Percentiles rank a stretch among this genome's conserved stretches.
Conservation (phyloP, 1,140 invertebrate species). For the Drosophila pseudoobscura region DNA sequence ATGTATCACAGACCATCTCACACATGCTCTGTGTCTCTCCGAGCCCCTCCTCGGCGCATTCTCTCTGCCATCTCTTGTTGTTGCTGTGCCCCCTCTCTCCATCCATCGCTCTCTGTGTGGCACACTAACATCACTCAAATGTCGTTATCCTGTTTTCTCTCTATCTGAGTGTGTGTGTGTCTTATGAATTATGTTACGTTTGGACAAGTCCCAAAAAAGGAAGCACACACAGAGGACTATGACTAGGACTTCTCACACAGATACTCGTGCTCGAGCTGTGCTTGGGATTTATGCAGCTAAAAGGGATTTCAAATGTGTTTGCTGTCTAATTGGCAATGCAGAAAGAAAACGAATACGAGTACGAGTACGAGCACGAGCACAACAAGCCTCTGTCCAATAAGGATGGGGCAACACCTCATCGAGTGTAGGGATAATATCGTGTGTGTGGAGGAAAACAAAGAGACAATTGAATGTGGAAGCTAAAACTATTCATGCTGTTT, state of each 20-base stretch:
- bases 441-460: too few species aligned
- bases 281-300: slow-evolving; percentile 23
- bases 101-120: not conserved
- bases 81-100: too few species aligned
- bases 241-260: not conserved
- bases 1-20: too few species aligned
- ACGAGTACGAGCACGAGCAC: not conserved
- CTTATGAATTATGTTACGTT: slow-evolving; percentile 47
- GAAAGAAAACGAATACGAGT: slow-evolving; percentile 18
- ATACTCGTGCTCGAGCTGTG: not conserved
- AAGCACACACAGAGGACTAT: not conserved
- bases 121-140: slow-evolving; percentile 21
- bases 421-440: not conserved
- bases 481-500: slow-evolving; percentile 10
- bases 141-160: slow-evolving; percentile 20
- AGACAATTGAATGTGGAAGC: too few species aligned
- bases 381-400: slow-evolving; percentile 1
- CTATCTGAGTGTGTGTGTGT: slow-evolving; percentile 1
- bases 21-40: not conserved
- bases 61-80: not conserved
- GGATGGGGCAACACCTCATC: not conserved
- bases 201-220: slow-evolving; percentile 1
- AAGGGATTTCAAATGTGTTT: slow-evolving; percentile 35
- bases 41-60: too few species aligned
- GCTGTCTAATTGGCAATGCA: slow-evolving; percentile 57